A percentile compares a stretch with the other conserved stretches of the same genome.
Conservation (phyloP, 1,140 invertebrate genomes). For the Theocolax elegans region DNA sequence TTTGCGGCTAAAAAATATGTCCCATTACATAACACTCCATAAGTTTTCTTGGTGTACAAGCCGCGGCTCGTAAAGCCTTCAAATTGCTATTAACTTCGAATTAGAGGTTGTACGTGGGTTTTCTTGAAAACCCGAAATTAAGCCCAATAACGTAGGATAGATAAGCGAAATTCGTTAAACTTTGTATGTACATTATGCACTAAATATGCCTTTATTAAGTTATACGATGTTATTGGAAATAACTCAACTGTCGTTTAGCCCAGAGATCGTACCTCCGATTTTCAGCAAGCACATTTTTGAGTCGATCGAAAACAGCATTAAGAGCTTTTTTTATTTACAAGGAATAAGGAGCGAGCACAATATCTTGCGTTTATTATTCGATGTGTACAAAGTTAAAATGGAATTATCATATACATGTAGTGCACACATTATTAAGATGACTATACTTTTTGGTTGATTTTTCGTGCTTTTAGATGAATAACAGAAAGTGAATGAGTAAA, state of each 20-base stretch:
- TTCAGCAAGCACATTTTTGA: neutral
- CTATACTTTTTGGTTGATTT: too few relatives aligned
- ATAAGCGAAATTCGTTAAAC: conserved; percentile 5
- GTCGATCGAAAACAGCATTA: neutral
- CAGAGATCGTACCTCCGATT: too few relatives aligned
- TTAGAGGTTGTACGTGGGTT: neutral
- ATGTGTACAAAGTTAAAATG: too few relatives aligned
- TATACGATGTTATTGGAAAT: neutral
- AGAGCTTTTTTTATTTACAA: too few relatives aligned
- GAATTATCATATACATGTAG: too few relatives aligned
- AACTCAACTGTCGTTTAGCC: neutral
- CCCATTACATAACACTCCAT: conserved; percentile 12
- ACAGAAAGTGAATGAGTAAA: too few relatives aligned
- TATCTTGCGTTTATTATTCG: too few relatives aligned
- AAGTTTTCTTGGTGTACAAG: neutral
- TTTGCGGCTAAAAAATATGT: neutral
- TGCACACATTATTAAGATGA: too few relatives aligned
- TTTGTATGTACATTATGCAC: too few relatives aligned
- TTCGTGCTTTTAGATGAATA: too few relatives aligned
- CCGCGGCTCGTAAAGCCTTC: neutral
- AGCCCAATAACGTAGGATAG: neutral
- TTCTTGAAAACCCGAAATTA: neutral
- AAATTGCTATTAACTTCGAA: conserved; percentile 27
- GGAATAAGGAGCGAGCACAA: too few relatives aligned
- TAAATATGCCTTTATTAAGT: too few relatives aligned